Percentiles rank a stretch among this genome's conserved stretches.
phyloP scores from a whole-genome alignment of 2,888 invertebrate genomes.

The Apoderus coryli region DNA sequence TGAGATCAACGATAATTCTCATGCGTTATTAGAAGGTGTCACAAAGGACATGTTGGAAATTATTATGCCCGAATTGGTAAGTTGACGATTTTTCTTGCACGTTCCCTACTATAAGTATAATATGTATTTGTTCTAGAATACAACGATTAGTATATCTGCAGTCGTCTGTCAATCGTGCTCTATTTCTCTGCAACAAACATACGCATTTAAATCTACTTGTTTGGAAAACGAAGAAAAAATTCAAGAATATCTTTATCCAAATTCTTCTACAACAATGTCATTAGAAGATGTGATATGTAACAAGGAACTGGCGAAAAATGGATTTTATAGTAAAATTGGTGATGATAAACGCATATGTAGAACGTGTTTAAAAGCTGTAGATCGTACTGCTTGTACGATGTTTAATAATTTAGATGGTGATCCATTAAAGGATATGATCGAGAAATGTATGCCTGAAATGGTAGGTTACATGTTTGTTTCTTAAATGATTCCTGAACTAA shows the following conservation, averaged over 20 bases:
- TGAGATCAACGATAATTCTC: too few relatives aligned
- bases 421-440: slow-evolving; percentile 15
- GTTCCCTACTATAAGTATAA: not conserved
- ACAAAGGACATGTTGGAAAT: slow-evolving; percentile 14
- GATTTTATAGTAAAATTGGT: not conserved
- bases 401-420: slow-evolving; percentile 12
- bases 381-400: slow-evolving; percentile 9
- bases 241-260: slow-evolving; percentile 12
- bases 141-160: slow-evolving; percentile 11
- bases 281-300: slow-evolving; percentile 1
- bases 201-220: slow-evolving; percentile 14
- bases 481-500: too few relatives aligned
- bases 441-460: slow-evolving; percentile 16
- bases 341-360: slow-evolving; percentile 10
- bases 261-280: slow-evolving; percentile 3
- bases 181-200: slow-evolving; percentile 12
- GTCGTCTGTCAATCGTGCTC: slow-evolving; percentile 12
- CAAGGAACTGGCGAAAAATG: too few relatives aligned
- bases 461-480: slow-evolving; percentile 8
- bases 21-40: slow-evolving; percentile 12
- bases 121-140: too few relatives aligned
- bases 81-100: slow-evolving; percentile 1
- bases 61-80: slow-evolving; percentile 14
- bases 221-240: slow-evolving; percentile 14
- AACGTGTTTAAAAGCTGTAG: slow-evolving; percentile 11